A percentile compares a stretch with the other conserved stretches of the same genome.
These are phyloP conservation scores for Desoria tigrina DNA, from an alignment of 2,888 invertebrate species.

Conservation along the genomic window DNA sequence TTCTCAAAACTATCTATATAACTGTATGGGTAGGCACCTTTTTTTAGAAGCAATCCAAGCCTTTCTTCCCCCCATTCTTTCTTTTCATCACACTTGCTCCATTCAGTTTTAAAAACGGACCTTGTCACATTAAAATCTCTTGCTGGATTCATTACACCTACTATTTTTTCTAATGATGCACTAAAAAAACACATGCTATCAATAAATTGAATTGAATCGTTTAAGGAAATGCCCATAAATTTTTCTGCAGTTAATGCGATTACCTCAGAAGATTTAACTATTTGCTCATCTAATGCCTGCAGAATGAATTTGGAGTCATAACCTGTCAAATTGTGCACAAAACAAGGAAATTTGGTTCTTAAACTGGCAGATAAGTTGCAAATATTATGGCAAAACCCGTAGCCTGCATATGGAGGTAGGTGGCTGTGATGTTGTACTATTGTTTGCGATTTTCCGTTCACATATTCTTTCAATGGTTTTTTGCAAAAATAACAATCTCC, in stretches of 20 bases:
- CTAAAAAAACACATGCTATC: constrained; percentile 34
- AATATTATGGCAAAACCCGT: constrained; percentile 21
- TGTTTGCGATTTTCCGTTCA: not conserved
- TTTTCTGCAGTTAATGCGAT: constrained; percentile 12
- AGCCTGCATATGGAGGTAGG: constrained; percentile 13
- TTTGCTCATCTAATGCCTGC: not conserved
- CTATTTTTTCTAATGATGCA: constrained; percentile 16
- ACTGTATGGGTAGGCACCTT: constrained; percentile 42
- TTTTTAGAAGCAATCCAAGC: constrained; percentile 20
- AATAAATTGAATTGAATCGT: constrained; percentile 25
- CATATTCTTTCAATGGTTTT: not conserved
- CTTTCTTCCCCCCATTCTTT: constrained; percentile 1
- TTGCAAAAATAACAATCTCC: not conserved
- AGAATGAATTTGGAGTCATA: constrained; percentile 35
- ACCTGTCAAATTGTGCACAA: constrained; percentile 25
- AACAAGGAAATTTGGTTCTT: not conserved
- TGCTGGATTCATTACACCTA: constrained; percentile 9
- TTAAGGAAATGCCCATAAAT: constrained; percentile 14
- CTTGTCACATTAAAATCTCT: constrained; percentile 18
- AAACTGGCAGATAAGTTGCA: constrained; percentile 23
- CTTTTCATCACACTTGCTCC: constrained; percentile 7
- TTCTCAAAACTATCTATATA: constrained; percentile 33
- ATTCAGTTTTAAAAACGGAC: not conserved
- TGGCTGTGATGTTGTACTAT: constrained; percentile 32
- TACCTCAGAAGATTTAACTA: not conserved